Conservation (phyloP, 2,888 invertebrate species). For the Ophion ventricosus region DNA sequence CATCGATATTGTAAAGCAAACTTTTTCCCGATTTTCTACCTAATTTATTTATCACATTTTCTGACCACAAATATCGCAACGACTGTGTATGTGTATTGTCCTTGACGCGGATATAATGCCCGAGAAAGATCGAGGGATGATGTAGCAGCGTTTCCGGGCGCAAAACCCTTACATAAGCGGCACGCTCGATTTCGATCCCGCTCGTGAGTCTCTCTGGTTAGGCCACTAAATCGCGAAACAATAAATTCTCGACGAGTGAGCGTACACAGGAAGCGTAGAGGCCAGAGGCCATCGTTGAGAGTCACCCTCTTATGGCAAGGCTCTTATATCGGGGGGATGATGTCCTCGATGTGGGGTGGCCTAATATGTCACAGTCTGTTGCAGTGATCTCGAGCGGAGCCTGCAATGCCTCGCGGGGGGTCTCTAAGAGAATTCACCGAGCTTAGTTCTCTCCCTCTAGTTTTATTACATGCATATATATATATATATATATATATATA, state of each 20-base stretch:
- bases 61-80: constrained; percentile 53
- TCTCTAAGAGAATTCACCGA: constrained; percentile 29
- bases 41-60: constrained; percentile 65
- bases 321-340: constrained; percentile 77
- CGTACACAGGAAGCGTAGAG: constrained; percentile 57
- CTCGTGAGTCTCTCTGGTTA: constrained; percentile 70
- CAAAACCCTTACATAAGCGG: constrained; percentile 41
- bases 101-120: too few relatives aligned
- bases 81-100: not conserved
- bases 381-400: constrained; percentile 78
- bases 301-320: constrained; percentile 74
- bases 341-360: constrained; percentile 78
- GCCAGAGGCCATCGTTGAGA: constrained; percentile 51
- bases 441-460: constrained; percentile 27
- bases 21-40: not conserved
- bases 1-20: not conserved
- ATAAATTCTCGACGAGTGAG: constrained; percentile 78
- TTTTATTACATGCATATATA: constrained; percentile 2
- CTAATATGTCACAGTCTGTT: constrained; percentile 83
- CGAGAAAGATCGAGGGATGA: constrained; percentile 41
- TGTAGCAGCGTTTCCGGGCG: constrained; percentile 43
- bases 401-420: constrained; percentile 68
- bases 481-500: constrained; percentile 40
- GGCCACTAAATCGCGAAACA: constrained; percentile 81
- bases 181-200: constrained; percentile 60